Conservation (phyloP, 2,797 vertebrate species). For the Danio aesculapii region DNA sequence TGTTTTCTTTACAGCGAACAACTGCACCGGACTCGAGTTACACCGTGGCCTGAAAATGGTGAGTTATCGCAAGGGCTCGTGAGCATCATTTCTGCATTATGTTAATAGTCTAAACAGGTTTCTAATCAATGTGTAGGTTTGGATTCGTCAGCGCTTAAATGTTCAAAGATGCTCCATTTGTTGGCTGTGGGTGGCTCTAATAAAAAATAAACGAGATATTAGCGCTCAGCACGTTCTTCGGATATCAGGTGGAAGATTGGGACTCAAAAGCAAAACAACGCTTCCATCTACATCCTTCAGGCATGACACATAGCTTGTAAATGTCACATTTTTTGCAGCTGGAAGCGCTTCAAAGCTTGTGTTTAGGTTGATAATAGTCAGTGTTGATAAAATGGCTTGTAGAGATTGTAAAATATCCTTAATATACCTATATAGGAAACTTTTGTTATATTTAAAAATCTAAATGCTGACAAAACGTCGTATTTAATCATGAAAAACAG, state of each 20-base stretch:
- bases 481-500: neutral
- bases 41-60: conserved; percentile 57
- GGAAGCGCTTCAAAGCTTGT: neutral
- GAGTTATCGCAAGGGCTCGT: conserved; percentile 23
- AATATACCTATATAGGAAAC: neutral
- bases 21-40: conserved; percentile 60
- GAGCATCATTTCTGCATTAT: conserved; percentile 13
- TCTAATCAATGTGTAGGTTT: neutral
- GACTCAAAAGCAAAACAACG: conserved; percentile 14
- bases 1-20: conserved; percentile 48
- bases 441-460: neutral
- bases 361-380: neutral
- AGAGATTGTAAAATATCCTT: neutral
- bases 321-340: neutral
- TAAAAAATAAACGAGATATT: neutral
- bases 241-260: conserved; percentile 17
- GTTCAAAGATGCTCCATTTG: neutral
- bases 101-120: neutral
- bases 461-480: neutral
- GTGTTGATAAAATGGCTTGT: neutral
- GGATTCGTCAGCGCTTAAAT: neutral
- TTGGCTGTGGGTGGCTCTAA: neutral
- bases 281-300: neutral
- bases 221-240: conserved; percentile 4
- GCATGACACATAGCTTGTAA: neutral